Percentiles rank a stretch among this genome's conserved stretches.
Evolutionary conservation across 2,797 vertebrate genomes (phyloP).

Genomic region (Lates japonicus): DNA sequence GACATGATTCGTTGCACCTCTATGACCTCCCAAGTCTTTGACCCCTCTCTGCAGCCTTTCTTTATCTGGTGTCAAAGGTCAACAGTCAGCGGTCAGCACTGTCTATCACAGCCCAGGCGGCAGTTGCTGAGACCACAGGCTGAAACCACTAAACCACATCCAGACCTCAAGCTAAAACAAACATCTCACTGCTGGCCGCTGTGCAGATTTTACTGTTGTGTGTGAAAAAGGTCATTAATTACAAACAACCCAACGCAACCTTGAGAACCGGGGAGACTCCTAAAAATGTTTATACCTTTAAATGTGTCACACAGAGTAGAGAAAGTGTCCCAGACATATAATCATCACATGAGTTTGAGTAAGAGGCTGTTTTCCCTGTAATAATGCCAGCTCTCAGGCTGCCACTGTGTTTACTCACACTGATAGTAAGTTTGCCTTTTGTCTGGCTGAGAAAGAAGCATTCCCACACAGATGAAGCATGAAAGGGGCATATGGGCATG

Average conservation of each 20-base stretch:
- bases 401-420: constrained; percentile 53
- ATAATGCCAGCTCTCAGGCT: constrained; percentile 36
- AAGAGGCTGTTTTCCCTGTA: constrained; percentile 20
- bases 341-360: constrained; percentile 45
- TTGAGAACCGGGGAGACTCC: not conserved
- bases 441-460: constrained; percentile 35
- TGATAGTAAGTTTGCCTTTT: constrained; percentile 49
- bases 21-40: constrained; percentile 54
- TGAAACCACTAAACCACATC: constrained; percentile 49
- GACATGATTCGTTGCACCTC: constrained; percentile 64
- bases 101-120: constrained; percentile 65
- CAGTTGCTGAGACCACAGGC: constrained; percentile 42
- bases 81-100: constrained; percentile 55
- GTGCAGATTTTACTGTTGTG: constrained; percentile 26
- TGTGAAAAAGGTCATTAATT: constrained; percentile 64
- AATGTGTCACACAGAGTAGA: constrained; percentile 43
- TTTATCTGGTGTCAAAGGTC: constrained; percentile 73
- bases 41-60: constrained; percentile 57
- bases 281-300: constrained; percentile 12
- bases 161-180: constrained; percentile 60
- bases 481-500: constrained; percentile 33
- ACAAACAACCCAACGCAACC: constrained; percentile 31
- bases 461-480: constrained; percentile 62
- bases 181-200: constrained; percentile 24
- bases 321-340: constrained; percentile 47